phyloP scores from a whole-genome alignment of 1,140 invertebrate genomes.

The Himalopsyche phryganea region DNA sequence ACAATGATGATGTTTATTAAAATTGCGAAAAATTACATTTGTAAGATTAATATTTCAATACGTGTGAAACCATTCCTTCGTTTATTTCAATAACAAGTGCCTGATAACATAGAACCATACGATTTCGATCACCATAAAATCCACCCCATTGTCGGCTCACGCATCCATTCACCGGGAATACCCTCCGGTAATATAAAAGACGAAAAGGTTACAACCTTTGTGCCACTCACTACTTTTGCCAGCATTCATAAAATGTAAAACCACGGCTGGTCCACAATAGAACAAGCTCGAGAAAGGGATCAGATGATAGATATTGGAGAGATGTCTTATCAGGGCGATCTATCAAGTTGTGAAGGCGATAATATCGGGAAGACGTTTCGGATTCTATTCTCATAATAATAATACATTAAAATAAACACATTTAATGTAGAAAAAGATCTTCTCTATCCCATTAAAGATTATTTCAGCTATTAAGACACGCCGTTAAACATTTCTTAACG shows the following conservation, averaged over 20 bases:
- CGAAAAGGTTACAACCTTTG: slow-evolving; percentile 27
- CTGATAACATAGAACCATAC: not conserved
- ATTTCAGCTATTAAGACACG: too few species aligned
- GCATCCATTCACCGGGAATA: not conserved
- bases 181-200: slow-evolving; percentile 21
- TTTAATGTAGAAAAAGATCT: too few species aligned
- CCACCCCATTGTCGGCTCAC: not conserved
- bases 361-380: slow-evolving; percentile 1
- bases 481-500: too few species aligned
- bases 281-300: slow-evolving; percentile 6
- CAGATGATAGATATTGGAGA: slow-evolving; percentile 16
- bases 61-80: not conserved
- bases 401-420: too few species aligned
- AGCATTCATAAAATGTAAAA: slow-evolving; percentile 33
- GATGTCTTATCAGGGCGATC: slow-evolving; percentile 28
- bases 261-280: slow-evolving; percentile 20
- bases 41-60: too few species aligned
- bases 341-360: slow-evolving; percentile 8
- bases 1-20: too few species aligned
- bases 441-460: too few species aligned
- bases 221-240: slow-evolving; percentile 16
- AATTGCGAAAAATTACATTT: too few species aligned
- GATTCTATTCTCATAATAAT: too few species aligned
- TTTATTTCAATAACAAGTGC: too few species aligned
- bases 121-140: not conserved